Percentiles rank a stretch among this genome's conserved stretches.
Evolutionary conservation across 2,113 vertebrate species (phyloP).

Genomic region (Ceuthmochares aereus): DNA sequence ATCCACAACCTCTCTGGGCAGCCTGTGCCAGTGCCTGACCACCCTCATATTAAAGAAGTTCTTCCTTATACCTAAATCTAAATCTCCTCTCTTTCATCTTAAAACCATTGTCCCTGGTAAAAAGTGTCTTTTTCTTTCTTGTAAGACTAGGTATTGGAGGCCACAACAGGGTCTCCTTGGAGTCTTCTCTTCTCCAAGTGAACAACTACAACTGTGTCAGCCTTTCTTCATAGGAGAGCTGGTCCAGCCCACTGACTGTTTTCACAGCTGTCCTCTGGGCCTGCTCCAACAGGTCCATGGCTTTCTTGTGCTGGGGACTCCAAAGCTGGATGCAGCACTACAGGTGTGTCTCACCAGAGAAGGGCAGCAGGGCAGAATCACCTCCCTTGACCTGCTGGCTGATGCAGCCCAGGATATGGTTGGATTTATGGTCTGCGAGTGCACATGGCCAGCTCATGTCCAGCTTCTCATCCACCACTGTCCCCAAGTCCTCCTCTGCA

Average conservation of each 20-base stretch:
- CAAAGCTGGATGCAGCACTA: background rate
- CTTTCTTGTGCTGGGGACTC: background rate
- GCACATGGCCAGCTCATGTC: fast-evolving
- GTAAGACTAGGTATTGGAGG: background rate
- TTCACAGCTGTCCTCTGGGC: background rate
- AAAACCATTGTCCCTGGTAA: background rate
- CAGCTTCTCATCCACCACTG: background rate
- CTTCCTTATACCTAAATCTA: background rate
- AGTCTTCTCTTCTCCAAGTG: background rate
- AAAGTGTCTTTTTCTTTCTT: background rate
- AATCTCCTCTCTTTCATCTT: background rate
- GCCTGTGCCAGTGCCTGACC: background rate
- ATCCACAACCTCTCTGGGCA: background rate
- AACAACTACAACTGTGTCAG: background rate
- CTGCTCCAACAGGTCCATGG: background rate
- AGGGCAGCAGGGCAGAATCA: background rate
- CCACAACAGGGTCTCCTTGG: background rate
- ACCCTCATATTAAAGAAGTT: background rate
- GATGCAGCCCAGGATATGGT: background rate
- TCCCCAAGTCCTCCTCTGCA: background rate
- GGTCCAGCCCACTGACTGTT: background rate
- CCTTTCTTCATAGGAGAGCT: background rate
- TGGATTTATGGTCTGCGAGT: background rate
- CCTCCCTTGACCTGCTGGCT: background rate
- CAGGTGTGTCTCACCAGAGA: background rate